Percentiles rank a stretch among this genome's conserved stretches.
These are phyloP conservation scores for Hippasteria phrygiana DNA, from an alignment of 53 echinoderm and acorn worm genomes.

Conservation along the genomic window DNA sequence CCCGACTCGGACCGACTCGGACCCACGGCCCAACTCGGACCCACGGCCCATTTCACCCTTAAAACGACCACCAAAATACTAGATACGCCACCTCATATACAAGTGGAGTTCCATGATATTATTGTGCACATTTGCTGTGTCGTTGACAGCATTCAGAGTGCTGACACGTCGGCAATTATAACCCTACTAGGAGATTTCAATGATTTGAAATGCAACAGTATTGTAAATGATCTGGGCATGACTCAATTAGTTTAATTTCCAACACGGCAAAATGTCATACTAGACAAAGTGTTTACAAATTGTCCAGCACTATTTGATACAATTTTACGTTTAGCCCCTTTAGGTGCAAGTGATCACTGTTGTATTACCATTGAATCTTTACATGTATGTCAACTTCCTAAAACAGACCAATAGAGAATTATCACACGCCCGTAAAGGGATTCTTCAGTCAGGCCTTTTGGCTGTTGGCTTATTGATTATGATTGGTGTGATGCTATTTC, in stretches of 20 bases:
- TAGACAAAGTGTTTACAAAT: neutral
- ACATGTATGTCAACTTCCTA: neutral
- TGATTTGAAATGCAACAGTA: neutral
- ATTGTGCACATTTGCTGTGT: too few relatives aligned
- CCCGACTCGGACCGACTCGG: too few relatives aligned
- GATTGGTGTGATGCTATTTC: neutral
- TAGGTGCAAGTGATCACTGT: constrained; percentile 22
- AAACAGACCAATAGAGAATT: neutral
- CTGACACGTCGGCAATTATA: too few relatives aligned
- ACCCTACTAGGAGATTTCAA: neutral
- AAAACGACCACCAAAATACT: too few relatives aligned
- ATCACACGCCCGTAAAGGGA: neutral
- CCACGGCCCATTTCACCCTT: too few relatives aligned
- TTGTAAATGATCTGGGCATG: neutral
- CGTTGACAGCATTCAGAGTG: too few relatives aligned
- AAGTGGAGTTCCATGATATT: too few relatives aligned
- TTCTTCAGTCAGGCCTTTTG: neutral
- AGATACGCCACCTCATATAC: too few relatives aligned
- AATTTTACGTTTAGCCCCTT: neutral
- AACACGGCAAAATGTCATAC: too few relatives aligned
- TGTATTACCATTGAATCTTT: too few relatives aligned
- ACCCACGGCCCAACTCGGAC: too few relatives aligned
- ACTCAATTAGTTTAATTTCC: neutral
- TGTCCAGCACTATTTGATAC: neutral
- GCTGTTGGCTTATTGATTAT: neutral